Base-by-base conservation (phyloP, 2,888 invertebrate genomes). In the Plebejus anna region DNA sequence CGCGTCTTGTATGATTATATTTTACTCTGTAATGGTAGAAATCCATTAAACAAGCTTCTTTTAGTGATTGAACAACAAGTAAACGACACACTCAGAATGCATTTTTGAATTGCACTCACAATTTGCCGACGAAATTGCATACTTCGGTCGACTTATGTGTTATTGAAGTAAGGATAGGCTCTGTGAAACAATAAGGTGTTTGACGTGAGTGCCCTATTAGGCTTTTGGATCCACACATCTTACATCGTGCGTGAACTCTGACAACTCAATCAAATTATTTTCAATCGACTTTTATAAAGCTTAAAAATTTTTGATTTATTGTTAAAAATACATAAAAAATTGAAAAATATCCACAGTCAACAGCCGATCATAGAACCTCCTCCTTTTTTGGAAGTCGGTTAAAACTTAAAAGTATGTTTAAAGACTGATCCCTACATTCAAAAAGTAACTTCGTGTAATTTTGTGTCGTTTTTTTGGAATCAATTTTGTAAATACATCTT, bases 41-140 rank as follows among this genome's bases (percentile, higher is more conserved):
- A 93, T 92, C 92, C 93, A 93, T 93, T 94, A 93, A 91, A 93
- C 90, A 88, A 90, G 90, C 88, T 89, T 90, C 92, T 92, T 92
- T 93, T 92, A 92, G 91, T 90, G 92, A 92, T 92, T 90, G 90
- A 90, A 91, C 90, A 89, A 88, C 84, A 84, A 85, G 85, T 86
- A 87, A 91, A 89, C 88, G 89, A 89, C 87, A 87, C 82, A 81
- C 83, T 83, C 85, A 88, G 87, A 88, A 87, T 90, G 88, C 86
- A 89, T 90, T 90, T 90, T 90, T 89, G 90, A 89, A 92, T 92
- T 91, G 87, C 88, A 88, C 86, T 82, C 85, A 86, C 89, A 90
- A 90, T 91, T 90, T 90, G 85, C 88, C 83, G 84, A 85, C 86
- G 82, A 89, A 90, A 90, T 91, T 90, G 88, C 87, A 85, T 85